Base-by-base conservation (phyloP, 1,140 invertebrate genomes). In the Neodiprion virginianus region DNA sequence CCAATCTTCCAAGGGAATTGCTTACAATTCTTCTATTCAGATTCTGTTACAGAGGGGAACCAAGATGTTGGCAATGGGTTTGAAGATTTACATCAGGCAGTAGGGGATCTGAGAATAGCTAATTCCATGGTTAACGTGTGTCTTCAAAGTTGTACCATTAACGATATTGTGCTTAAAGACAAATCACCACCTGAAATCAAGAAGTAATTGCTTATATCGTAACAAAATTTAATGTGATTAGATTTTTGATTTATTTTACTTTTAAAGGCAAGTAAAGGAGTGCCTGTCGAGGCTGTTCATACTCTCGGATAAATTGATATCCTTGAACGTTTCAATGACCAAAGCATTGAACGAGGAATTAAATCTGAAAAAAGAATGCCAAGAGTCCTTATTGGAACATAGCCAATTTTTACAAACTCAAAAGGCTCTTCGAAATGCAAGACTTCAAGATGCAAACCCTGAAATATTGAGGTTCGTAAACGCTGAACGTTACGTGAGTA, bases 391-490 rank as follows among this genome's bases (percentile, higher is more conserved):
- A 4, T 76, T 73, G 4, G 71, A 83, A 0, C 78, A 84, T 21
- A 70, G 77, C 9, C 72, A 75, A 2, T 85, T 84, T 78, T 76
- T 87, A 21, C 79, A 80, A 48, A 74, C 80, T 14, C 78, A 82
- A 69, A 77, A 85, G 48, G 69, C 61, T 9, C 61, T 78, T 1
- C 69, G 67, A 40, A 81, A 77, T 47, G 17, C 80, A 48, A 80
- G 77, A 40, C 74, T 87, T n/a, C 12, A 82, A 66, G 75, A 84
- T 76, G 80, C 66, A 7, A 78, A 84, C 79, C 85, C 85, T 65
- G 61, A 75, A 8, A 72, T 79, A 14, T 75, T 72, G 21, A 12
- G n/a, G 85, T 87, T 76, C 81, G 74, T 79, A 23, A n/a, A 66
- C 8, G 47, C 1, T 0, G 5, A 40, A 40, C 28, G 5, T 40